Base-by-base conservation (phyloP, 1,140 invertebrate genomes). In the Tetragonula clypearis region DNA sequence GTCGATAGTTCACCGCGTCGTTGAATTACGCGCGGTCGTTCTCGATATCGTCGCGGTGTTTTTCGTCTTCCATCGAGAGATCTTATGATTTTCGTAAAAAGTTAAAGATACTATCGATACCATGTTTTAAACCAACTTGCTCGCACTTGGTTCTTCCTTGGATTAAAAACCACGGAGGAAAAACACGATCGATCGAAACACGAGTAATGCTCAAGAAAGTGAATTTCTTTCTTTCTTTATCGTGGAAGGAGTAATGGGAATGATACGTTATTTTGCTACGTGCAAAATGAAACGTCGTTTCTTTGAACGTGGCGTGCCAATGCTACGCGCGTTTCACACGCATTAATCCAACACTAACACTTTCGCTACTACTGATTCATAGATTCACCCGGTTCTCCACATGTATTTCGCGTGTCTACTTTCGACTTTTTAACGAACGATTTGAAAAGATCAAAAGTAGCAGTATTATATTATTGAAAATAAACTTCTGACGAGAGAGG, bases 141-240 rank as follows among this genome's bases (percentile, higher is more conserved):
- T 49, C n/a, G n/a, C n/a, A n/a, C n/a, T n/a, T n/a, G n/a, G n/a
- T n/a, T n/a, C n/a, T n/a, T n/a, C n/a, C n/a, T n/a, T n/a, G n/a
- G n/a, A n/a, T n/a, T n/a, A n/a, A n/a, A n/a, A n/a, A n/a, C n/a
- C n/a, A n/a, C n/a, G n/a, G n/a, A n/a, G n/a, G n/a, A n/a, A n/a
- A n/a, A n/a, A n/a, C n/a, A n/a, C n/a, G n/a, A n/a, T n/a, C n/a
- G n/a, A n/a, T n/a, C n/a, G n/a, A n/a, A n/a, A 62, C 23, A 62
- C 0, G 1, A n/a, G 6, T 15, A 3, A 19, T 66, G 65, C 65
- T 66, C 65, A 66, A 66, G 15, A 2, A 66, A 66, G 17, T 17
- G n/a, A 66, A 30, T 30, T 66, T 60, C 26, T 72, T 80, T n/a
- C n/a, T n/a, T n/a, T n/a, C n/a, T n/a, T 49, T 80, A 72, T 26